phyloP scores from a whole-genome alignment of 2,113 vertebrate species.

The Formicarius rufipectus region DNA sequence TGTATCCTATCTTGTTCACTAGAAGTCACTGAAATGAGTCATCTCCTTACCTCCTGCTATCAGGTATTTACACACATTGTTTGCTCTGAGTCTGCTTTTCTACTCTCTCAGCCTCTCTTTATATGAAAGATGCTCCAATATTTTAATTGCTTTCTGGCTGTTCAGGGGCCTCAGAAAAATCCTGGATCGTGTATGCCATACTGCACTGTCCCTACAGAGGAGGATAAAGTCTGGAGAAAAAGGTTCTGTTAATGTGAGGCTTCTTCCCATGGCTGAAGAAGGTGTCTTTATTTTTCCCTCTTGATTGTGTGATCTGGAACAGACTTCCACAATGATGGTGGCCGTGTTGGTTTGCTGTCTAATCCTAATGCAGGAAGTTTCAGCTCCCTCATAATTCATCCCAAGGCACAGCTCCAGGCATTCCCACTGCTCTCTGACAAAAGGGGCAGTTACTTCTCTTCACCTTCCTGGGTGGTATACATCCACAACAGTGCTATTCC shows the following conservation, averaged over 20 bases:
- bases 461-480: neutral
- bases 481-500: neutral
- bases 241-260: rapidly evolving
- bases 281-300: neutral
- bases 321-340: neutral
- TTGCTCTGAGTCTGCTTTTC: neutral
- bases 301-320: neutral
- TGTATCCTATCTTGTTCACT: neutral
- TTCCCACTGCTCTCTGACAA: neutral
- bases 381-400: neutral
- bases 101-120: neutral
- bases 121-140: neutral
- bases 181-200: neutral
- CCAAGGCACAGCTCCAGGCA: neutral
- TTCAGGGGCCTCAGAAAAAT: neutral
- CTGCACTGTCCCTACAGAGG: neutral
- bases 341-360: neutral
- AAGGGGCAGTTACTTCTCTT: neutral
- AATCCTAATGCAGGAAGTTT: neutral
- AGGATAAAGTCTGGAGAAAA: neutral
- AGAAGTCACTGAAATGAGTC: neutral
- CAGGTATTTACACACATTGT: neutral
- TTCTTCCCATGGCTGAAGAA: neutral
- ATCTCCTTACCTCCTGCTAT: rapidly evolving
- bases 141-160: neutral